These are phyloP conservation scores for Bothrops jararaca DNA, from an alignment of 2,113 vertebrate genomes.

Conservation along the genomic window DNA sequence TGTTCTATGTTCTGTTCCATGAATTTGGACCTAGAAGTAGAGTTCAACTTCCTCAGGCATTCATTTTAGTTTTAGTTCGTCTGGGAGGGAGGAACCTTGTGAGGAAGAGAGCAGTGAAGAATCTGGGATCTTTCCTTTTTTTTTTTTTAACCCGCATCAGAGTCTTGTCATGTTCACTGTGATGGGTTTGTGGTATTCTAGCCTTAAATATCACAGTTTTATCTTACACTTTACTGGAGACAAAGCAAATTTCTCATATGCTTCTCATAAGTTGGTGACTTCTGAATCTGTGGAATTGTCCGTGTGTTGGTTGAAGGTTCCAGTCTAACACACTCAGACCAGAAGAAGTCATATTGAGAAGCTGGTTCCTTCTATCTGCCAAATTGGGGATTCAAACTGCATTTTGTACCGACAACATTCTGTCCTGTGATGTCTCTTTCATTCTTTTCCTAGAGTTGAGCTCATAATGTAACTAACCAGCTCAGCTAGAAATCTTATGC, in stretches of 20 bases:
- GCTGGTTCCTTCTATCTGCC: too few species aligned
- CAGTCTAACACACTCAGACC: neutral
- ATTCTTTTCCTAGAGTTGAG: neutral
- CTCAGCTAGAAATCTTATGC: neutral
- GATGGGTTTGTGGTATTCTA: neutral
- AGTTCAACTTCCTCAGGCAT: neutral
- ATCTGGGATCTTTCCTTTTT: neutral
- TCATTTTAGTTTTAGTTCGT: neutral
- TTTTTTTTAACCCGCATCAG: neutral
- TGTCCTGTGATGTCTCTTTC: neutral
- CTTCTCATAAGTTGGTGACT: too few species aligned
- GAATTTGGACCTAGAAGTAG: neutral
- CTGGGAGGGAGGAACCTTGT: neutral
- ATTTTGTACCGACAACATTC: neutral
- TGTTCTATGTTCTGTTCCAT: neutral
- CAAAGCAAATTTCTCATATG: neutral
- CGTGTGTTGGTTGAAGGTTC: neutral
- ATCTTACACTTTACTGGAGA: neutral
- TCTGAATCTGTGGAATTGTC: neutral
- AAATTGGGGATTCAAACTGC: neutral
- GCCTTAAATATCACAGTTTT: neutral
- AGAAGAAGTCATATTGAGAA: neutral
- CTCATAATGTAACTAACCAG: neutral
- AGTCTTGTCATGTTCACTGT: neutral
- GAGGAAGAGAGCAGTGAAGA: neutral